Evolutionary conservation across 2,797 vertebrate genomes (phyloP), one percentile per base, ranked within the genome.

Genomic region (Poeciliopsis paucimaculata): DNA sequence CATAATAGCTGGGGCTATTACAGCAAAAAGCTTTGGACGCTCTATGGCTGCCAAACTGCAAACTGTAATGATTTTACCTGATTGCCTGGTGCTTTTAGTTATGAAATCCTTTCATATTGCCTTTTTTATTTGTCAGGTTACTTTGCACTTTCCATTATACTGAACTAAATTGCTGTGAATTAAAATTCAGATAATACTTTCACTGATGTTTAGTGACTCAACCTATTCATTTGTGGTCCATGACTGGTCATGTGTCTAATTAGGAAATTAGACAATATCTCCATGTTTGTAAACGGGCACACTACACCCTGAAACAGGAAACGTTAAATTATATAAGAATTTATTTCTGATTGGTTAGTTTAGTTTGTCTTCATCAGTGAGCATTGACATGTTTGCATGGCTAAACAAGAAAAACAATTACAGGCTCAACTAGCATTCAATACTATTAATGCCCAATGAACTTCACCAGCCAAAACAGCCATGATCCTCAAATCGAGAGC

Each of bases 1-100:
- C 79, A 84, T 94, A 93, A 95, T 94, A 92, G 90, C 89, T 13
- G 34, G 9, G 79, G 88, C 87, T 90, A 95, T 95, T 94, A 94
- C 84, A 71, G 90, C 85, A 91, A 93, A 94, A 94, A 93, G 93
- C 93, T 92, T 90, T 92, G 88, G 88, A 86, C 51, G 76, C 76
- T 77, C 81, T 85, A 45, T 18, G 82, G 78, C 90, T 90, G 89
- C 93, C 90, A 91, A 93, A 92, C 76, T 90, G 89, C 86, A 84
- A 85, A 91, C 89, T 83, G 90, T 85, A 82, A 64, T 90, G 86
- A 91, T 91, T 93, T 88, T 81, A 78, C 87, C 83, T 91, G 93
- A 94, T 93, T 93, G 91, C 91, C 78, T 51, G 83, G 78, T 90
- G 91, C 89, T 93, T 94, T 94, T 94, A 92, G 89, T 88, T 88